Base-by-base conservation (phyloP, 2,113 vertebrate genomes). In the Zosterops lateralis region DNA sequence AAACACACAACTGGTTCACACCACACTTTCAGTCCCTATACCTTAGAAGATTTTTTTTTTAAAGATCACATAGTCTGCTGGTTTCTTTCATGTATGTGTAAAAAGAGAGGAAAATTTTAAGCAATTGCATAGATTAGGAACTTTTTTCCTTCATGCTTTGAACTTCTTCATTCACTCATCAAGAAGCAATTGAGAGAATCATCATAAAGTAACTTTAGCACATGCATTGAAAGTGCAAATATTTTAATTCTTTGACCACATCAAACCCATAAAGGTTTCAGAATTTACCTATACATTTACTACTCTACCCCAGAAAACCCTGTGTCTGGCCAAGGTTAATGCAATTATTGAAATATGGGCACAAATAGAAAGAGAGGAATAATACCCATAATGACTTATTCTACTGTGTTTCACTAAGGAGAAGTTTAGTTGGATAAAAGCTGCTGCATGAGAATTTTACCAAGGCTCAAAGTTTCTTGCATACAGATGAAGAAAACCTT, bases 201-300 rank as follows among this genome's bases (percentile, higher is more conserved):
- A 17, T 1, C 0, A 17, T 60, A 45, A 6, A 47, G 11, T 17
- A 66, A 45, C 31, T 64, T 67, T 8, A 83, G 44, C 0, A 1
- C 8, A 58, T 2, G 2, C 6, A 57, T 11, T 64, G 17, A 25
- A 60, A 70, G 22, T 36, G 3, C 3, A 71, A 61, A n/a, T 64
- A 58, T 67, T 81, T 51, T 14, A 57, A 34, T 14, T 66, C 29
- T 64, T 73, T 58, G 17, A 36, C 32, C 4, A 28, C 13, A 58
- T 54, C n/a, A 58, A 85, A 80, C 9, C 6, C 13, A 74, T 24
- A 36, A 58, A 20, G 3, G 5, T 51, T 84, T 80, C 38, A 25
- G 48, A 85, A 54, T 64, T 40, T 24, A 58, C 32, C 29, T 62
- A n/a, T 72, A 71, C 4, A 12, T 80, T 76, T 68, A 36, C 22